phyloP scores from a whole-genome alignment of 2,113 vertebrate genomes.

The Ascaphus truei region DNA sequence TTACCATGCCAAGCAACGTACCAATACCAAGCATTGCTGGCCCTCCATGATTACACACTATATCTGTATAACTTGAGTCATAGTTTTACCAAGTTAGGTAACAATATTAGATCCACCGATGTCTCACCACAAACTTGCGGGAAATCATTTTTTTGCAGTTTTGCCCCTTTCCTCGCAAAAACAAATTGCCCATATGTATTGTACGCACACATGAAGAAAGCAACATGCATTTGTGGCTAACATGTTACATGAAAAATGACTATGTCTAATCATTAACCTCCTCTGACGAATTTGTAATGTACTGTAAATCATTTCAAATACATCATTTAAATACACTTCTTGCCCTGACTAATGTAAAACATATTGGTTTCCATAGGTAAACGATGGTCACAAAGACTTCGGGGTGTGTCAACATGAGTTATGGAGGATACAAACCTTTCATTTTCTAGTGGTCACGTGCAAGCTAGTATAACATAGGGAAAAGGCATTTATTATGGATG shows the following conservation, averaged over 20 bases:
- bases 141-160: constrained; percentile 5
- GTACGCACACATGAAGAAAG: not conserved
- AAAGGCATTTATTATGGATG: not conserved
- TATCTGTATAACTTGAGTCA: not conserved
- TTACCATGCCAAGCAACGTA: not conserved
- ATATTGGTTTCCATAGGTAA: constrained; percentile 20
- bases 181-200: constrained; percentile 12
- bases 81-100: too few species aligned
- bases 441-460: not conserved
- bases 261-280: not conserved
- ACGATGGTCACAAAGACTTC: not conserved
- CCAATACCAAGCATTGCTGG: not conserved
- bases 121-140: too few species aligned
- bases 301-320: constrained; percentile 9
- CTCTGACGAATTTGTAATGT: not conserved
- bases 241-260: not conserved
- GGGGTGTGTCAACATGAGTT: not conserved
- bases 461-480: not conserved
- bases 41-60: not conserved
- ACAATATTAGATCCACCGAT: too few species aligned
- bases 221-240: not conserved
- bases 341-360: constrained; percentile 29
- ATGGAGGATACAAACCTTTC: not conserved
- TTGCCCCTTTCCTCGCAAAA: not conserved
- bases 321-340: not conserved